A percentile compares a stretch with the other conserved stretches of the same genome.
These are phyloP conservation scores for Scylla paramamosain DNA, from an alignment of 1,140 invertebrate species.

Conservation along the genomic window DNA sequence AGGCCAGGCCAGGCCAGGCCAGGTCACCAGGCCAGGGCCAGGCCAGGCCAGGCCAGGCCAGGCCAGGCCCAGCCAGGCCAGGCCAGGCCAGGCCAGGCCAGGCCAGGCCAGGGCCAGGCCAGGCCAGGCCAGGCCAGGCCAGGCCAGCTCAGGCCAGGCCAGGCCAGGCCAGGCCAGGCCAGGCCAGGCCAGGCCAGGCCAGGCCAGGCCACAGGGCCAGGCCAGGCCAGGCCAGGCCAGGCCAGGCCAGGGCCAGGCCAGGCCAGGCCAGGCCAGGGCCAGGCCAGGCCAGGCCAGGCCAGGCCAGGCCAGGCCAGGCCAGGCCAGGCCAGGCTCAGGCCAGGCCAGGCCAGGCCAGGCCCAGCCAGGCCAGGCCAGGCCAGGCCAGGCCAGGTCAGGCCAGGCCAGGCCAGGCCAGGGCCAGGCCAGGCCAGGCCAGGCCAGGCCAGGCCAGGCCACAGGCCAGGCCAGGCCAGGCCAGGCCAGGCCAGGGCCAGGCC, in stretches of 20 bases:
- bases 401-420: slow-evolving; percentile 66
- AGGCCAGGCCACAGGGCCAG: slow-evolving; percentile 53
- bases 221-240: slow-evolving; percentile 69
- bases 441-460: slow-evolving; percentile 69
- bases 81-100: not conserved
- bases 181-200: slow-evolving; percentile 74
- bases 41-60: not conserved
- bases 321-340: slow-evolving; percentile 77
- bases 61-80: too few relatives aligned
- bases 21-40: not conserved
- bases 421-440: slow-evolving; percentile 72
- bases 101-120: slow-evolving; percentile 48
- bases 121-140: slow-evolving; percentile 57
- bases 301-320: slow-evolving; percentile 72
- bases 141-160: slow-evolving; percentile 76
- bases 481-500: slow-evolving; percentile 54
- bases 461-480: not conserved
- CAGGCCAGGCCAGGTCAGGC: slow-evolving; percentile 72
- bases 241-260: slow-evolving; percentile 74
- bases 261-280: not conserved
- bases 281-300: slow-evolving; percentile 77
- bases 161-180: slow-evolving; percentile 77
- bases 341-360: slow-evolving; percentile 77
- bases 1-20: slow-evolving; percentile 48
- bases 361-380: too few relatives aligned